Percentiles rank a stretch among this genome's conserved stretches.
Conservation (phyloP, 2,888 invertebrate species). For the Xylota segnis region DNA sequence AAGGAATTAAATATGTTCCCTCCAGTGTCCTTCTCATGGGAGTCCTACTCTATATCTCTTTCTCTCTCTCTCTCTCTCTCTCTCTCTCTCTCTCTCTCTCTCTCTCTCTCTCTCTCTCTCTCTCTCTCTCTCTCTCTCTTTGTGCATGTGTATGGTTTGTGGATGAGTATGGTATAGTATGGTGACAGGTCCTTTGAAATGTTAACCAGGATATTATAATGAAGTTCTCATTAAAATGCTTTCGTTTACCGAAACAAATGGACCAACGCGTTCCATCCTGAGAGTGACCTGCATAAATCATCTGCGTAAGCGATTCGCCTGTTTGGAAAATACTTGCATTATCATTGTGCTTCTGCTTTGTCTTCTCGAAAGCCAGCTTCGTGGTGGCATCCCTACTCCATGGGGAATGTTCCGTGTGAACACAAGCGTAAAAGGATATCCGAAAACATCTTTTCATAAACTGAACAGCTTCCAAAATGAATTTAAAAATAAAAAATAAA, state of each 20-base stretch:
- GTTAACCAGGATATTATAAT: constrained; percentile 74
- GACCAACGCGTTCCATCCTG: constrained; percentile 42
- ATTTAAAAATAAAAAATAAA: constrained; percentile 39
- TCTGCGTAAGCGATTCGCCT: constrained; percentile 51
- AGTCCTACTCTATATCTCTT: constrained; percentile 16
- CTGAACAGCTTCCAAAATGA: constrained; percentile 42
- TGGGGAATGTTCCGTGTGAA: constrained; percentile 46
- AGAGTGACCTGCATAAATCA: constrained; percentile 72
- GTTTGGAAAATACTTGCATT: constrained; percentile 28
- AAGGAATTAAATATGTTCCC: constrained; percentile 67
- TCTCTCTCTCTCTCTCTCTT: no score
- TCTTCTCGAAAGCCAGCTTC: background rate
- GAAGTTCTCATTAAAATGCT: constrained; percentile 71
- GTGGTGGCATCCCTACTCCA: constrained; percentile 30
- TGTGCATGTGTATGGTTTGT: background rate
- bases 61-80: no score
- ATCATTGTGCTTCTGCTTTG: constrained; percentile 44
- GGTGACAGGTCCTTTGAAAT: constrained; percentile 72
- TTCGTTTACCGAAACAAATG: constrained; percentile 66
- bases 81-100: no score
- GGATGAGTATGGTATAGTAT: constrained; percentile 12
- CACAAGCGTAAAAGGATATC: constrained; percentile 62
- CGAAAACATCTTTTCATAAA: constrained; percentile 55
- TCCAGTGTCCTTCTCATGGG: constrained; percentile 30
- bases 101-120: no score